A percentile compares a stretch with the other conserved stretches of the same genome.
These are phyloP conservation scores for Plectropomus leopardus DNA, from an alignment of 2,113 vertebrate species.

Conservation along the genomic window DNA sequence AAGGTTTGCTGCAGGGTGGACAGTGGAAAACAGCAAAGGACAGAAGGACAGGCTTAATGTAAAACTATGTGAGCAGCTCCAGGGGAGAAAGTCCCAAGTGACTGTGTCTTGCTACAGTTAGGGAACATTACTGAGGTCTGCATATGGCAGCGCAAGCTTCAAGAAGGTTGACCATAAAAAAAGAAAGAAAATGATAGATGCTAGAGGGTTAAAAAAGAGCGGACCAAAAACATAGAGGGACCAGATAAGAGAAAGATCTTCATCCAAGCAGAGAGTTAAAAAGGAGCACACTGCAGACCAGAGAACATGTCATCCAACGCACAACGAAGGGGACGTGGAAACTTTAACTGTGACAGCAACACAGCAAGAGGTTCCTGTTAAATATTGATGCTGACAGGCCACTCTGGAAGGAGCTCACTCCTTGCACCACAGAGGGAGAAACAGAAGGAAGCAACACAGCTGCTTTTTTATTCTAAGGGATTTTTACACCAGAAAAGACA, in stretches of 20 bases:
- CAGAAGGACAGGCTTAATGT: conserved; percentile 48
- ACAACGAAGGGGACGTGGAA: conserved; percentile 34
- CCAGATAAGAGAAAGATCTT: not conserved
- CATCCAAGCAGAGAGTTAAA: not conserved
- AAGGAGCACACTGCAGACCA: conserved; percentile 8
- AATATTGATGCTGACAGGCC: conserved; percentile 76
- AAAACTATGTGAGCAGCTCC: conserved; percentile 28
- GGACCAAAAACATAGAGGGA: not conserved
- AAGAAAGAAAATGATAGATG: not conserved
- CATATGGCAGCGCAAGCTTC: conserved; percentile 13
- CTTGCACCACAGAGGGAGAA: conserved; percentile 29
- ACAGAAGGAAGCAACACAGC: conserved; percentile 36
- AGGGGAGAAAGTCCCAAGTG: conserved; percentile 31
- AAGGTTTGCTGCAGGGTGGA: conserved; percentile 62
- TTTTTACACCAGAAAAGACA: conserved; percentile 34
- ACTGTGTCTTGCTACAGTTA: conserved; percentile 19
- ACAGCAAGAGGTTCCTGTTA: conserved; percentile 66
- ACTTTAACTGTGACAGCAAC: conserved; percentile 69
- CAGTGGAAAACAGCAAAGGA: conserved; percentile 55
- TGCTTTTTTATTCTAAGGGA: conserved; percentile 31
- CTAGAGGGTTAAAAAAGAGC: not conserved
- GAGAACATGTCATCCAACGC: conserved; percentile 30
- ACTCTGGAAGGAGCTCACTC: conserved; percentile 59
- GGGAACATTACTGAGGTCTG: conserved; percentile 21
- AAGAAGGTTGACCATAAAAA: not conserved